These are phyloP conservation scores for Pantherophis alleghaniensis DNA, from an alignment of 2,797 vertebrate species.

Conservation along the genomic window DNA sequence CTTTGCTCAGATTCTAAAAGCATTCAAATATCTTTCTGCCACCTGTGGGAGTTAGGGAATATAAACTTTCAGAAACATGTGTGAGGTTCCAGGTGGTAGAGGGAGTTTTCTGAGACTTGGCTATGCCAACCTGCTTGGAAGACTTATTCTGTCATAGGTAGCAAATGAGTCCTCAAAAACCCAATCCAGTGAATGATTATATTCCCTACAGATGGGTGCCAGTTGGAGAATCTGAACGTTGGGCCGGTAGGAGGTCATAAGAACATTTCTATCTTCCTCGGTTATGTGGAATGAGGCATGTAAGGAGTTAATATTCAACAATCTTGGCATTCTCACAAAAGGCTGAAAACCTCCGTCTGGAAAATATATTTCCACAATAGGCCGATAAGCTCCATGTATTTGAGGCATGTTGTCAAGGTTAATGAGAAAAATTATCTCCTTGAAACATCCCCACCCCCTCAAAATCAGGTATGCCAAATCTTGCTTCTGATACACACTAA, in stretches of 20 bases:
- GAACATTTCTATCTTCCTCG: background rate
- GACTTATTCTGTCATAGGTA: background rate
- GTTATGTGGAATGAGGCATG: background rate
- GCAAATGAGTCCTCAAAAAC: background rate
- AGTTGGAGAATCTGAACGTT: background rate
- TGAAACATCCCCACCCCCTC: slow-evolving; percentile 62
- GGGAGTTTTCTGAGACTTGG: background rate
- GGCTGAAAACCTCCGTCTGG: slow-evolving; percentile 40
- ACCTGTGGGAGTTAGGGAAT: background rate
- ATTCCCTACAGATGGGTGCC: background rate
- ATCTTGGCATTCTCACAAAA: background rate
- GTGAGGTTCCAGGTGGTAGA: background rate
- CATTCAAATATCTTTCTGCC: background rate
- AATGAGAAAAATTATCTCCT: slow-evolving; percentile 97
- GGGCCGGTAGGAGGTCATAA: background rate
- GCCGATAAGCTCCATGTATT: slow-evolving; percentile 45
- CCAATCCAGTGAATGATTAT: background rate
- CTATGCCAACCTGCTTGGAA: background rate
- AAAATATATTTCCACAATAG: slow-evolving; percentile 42
- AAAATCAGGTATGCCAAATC: slow-evolving; percentile 66
- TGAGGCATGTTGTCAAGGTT: slow-evolving; percentile 83
- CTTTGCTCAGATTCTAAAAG: background rate
- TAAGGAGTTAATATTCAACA: slow-evolving; percentile 47
- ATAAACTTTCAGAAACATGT: fast-evolving
- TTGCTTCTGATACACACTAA: slow-evolving; percentile 78